Percentiles rank a stretch among this genome's conserved stretches.
phyloP scores from a whole-genome alignment of 1,140 invertebrate species.

The Drosophila kanapiae region DNA sequence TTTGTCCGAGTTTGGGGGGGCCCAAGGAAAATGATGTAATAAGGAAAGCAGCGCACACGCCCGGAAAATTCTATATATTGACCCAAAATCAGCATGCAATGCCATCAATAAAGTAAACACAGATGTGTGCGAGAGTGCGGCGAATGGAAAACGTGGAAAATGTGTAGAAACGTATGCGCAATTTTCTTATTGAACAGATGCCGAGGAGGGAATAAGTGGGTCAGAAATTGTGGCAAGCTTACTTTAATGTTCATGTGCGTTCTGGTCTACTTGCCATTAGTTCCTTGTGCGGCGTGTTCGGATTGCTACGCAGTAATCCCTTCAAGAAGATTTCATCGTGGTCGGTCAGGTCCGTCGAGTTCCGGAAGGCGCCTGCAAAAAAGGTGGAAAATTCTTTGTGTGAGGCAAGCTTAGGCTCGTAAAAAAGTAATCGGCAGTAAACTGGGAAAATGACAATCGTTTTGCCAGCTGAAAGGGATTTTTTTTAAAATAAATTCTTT shows the following conservation, averaged over 20 bases:
- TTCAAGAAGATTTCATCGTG: constrained; percentile 82
- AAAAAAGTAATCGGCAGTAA: constrained; percentile 21
- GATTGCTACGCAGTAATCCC: constrained; percentile 75
- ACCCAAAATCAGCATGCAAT: constrained; percentile 63
- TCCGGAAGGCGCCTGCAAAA: constrained; percentile 60
- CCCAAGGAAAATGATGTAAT: constrained; percentile 68
- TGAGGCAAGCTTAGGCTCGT: constrained; percentile 19
- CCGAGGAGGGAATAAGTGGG: constrained; percentile 57
- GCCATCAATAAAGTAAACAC: constrained; percentile 69
- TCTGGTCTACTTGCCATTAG: constrained; percentile 72
- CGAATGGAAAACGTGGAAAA: constrained; percentile 47
- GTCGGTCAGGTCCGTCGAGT: constrained; percentile 70
- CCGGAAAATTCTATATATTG: constrained; percentile 41
- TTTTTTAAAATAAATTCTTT: neutral
- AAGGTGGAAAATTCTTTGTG: constrained; percentile 5
- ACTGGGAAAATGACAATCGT: constrained; percentile 23
- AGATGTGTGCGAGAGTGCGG: constrained; percentile 35
- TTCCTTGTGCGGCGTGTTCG: constrained; percentile 78
- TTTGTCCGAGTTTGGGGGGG: neutral
- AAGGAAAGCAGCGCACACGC: constrained; percentile 51
- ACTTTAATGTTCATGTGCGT: constrained; percentile 13
- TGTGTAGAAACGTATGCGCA: constrained; percentile 42
- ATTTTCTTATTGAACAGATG: constrained; percentile 66
- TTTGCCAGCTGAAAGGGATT: constrained; percentile 30
- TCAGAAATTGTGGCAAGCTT: constrained; percentile 40